These are phyloP conservation scores for Sclerurus mexicanus DNA, from an alignment of 2,113 vertebrate genomes.

Conservation along the genomic window DNA sequence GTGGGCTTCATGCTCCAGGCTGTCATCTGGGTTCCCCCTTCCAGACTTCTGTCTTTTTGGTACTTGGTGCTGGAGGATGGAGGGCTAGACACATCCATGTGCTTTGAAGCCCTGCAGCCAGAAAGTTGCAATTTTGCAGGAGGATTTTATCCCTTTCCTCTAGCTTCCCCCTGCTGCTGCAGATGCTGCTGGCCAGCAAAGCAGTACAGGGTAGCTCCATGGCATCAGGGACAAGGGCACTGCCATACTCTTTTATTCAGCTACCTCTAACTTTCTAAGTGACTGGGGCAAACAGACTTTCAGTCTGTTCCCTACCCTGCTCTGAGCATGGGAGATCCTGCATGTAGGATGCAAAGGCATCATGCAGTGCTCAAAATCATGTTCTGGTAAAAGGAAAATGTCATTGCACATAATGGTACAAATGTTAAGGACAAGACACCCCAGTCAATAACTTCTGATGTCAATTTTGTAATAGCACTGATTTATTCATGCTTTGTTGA, in stretches of 20 bases:
- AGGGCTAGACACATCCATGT: accelerated
- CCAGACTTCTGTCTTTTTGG: not conserved
- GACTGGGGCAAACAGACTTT: not conserved
- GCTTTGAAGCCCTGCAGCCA: not conserved
- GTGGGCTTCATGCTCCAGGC: not conserved
- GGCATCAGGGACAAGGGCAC: accelerated
- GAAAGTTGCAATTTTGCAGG: not conserved
- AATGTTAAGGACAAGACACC: not conserved
- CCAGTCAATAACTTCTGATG: not conserved
- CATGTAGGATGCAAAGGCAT: accelerated
- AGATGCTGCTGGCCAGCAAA: not conserved
- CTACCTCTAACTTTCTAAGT: not conserved
- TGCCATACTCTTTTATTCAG: not conserved
- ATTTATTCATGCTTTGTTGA: not conserved
- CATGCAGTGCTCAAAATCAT: accelerated
- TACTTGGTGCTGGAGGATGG: not conserved
- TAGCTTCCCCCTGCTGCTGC: not conserved
- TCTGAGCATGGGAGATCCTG: not conserved
- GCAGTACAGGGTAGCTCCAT: accelerated
- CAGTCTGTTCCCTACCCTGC: not conserved
- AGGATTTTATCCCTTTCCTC: not conserved
- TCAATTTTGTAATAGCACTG: not conserved
- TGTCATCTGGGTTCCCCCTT: not conserved
- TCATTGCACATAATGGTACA: not conserved
- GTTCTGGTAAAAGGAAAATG: not conserved